Evolutionary conservation across 2,888 invertebrate species (phyloP).

Genomic region (Gari tellinella): DNA sequence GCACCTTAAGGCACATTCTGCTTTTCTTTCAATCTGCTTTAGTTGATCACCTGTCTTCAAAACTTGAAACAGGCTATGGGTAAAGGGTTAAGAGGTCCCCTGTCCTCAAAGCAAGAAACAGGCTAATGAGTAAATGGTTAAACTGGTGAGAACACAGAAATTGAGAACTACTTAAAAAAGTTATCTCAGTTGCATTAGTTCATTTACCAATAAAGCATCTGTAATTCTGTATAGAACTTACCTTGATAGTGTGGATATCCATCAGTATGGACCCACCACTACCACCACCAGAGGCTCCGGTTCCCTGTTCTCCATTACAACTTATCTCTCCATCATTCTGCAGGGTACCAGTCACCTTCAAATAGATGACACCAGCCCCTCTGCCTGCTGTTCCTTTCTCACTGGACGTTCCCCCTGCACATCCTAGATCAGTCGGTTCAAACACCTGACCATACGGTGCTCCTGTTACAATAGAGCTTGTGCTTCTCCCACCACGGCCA

Average conservation of each 20-base stretch:
- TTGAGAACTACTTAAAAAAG: background rate
- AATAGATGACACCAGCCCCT: slow-evolving; percentile 69
- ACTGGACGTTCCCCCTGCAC: slow-evolving; percentile 64
- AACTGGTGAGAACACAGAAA: background rate
- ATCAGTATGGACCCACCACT: slow-evolving; percentile 73
- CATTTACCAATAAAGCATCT: background rate
- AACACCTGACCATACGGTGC: slow-evolving; percentile 67
- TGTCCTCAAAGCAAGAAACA: too few species aligned
- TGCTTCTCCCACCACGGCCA: slow-evolving; percentile 67
- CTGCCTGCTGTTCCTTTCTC: slow-evolving; percentile 54
- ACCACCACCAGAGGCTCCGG: slow-evolving; percentile 66
- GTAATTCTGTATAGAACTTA: slow-evolving; percentile 1
- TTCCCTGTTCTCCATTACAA: slow-evolving; percentile 66
- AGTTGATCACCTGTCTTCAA: too few species aligned
- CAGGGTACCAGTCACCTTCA: slow-evolving; percentile 61
- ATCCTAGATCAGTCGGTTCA: slow-evolving; percentile 66
- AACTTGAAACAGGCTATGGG: too few species aligned
- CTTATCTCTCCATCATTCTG: slow-evolving; percentile 73
- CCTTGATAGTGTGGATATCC: slow-evolving; percentile 49
- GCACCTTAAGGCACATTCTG: too few species aligned
- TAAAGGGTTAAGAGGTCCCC: too few species aligned
- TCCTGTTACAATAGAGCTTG: slow-evolving; percentile 54
- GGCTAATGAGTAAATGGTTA: too few species aligned
- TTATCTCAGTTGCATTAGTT: background rate
- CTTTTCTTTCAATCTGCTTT: too few species aligned